Percentiles rank a stretch among this genome's conserved stretches.
Evolutionary conservation across 2,797 vertebrate species (phyloP).

Genomic region (Esox masquinongy): DNA sequence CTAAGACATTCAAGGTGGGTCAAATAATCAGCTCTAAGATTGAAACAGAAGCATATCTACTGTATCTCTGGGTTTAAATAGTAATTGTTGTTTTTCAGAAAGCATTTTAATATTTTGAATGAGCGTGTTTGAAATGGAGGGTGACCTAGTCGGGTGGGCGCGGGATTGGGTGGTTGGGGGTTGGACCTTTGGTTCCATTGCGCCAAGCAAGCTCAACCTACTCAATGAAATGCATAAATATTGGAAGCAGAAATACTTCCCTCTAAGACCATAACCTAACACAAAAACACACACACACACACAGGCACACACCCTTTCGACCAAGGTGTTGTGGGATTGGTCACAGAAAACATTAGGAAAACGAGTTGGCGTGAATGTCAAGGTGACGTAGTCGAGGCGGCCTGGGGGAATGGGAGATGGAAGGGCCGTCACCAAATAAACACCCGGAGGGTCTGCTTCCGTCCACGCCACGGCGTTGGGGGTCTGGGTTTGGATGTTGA

Average conservation of each 20-base stretch:
- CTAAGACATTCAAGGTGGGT: conserved; percentile 65
- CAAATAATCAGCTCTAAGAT: conserved; percentile 8
- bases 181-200: neutral
- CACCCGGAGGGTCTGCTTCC: neutral
- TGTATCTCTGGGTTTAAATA: neutral
- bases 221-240: neutral
- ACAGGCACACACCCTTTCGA: neutral
- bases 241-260: conserved; percentile 36
- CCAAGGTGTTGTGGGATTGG: neutral
- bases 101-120: neutral
- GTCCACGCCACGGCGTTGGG: neutral
- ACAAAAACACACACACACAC: neutral
- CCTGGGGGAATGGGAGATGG: conserved; percentile 2
- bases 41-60: conserved; percentile 39
- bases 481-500: conserved; percentile 4
- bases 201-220: neutral
- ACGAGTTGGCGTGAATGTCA: neutral
- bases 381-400: conserved; percentile 3
- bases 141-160: neutral
- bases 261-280: neutral
- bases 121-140: neutral
- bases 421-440: conserved; percentile 15
- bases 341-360: conserved; percentile 9
- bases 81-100: neutral
- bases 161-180: neutral